Conservation (phyloP, 2,888 invertebrate species). For the Cataglyphis altisquamis region DNA sequence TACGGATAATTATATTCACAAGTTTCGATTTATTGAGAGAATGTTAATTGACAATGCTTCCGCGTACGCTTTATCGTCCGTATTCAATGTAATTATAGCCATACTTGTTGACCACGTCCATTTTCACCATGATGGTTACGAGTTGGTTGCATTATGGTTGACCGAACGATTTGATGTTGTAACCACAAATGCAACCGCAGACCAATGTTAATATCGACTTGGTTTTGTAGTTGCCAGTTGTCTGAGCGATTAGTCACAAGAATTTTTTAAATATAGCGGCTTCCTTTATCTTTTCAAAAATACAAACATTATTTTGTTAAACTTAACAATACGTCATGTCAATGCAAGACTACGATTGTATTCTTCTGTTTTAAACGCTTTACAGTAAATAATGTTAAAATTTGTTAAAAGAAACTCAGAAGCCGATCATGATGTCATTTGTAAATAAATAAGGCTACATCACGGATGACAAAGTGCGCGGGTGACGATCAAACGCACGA, state of each 20-base stretch:
- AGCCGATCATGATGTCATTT: neutral
- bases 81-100: constrained; percentile 74
- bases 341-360: neutral
- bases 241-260: constrained; percentile 47
- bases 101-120: constrained; percentile 76
- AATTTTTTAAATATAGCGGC: constrained; percentile 12
- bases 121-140: constrained; percentile 79
- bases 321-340: neutral
- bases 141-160: constrained; percentile 83
- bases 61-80: constrained; percentile 57
- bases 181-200: constrained; percentile 74
- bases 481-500: constrained; percentile 57
- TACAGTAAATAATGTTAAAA: neutral
- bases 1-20: constrained; percentile 19
- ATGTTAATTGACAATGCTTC: constrained; percentile 62
- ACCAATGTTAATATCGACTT: constrained; percentile 73
- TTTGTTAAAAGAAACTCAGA: neutral
- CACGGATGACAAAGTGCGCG: constrained; percentile 70
- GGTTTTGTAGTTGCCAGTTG: constrained; percentile 61
- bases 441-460: constrained; percentile 44
- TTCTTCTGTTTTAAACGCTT: neutral
- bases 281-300: neutral
- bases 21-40: constrained; percentile 36
- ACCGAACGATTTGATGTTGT: constrained; percentile 81
- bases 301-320: neutral